Percentiles rank a stretch among this genome's conserved stretches.
Evolutionary conservation across 2,888 invertebrate species (phyloP).

Genomic region (Coronaproctus castanopsis): DNA sequence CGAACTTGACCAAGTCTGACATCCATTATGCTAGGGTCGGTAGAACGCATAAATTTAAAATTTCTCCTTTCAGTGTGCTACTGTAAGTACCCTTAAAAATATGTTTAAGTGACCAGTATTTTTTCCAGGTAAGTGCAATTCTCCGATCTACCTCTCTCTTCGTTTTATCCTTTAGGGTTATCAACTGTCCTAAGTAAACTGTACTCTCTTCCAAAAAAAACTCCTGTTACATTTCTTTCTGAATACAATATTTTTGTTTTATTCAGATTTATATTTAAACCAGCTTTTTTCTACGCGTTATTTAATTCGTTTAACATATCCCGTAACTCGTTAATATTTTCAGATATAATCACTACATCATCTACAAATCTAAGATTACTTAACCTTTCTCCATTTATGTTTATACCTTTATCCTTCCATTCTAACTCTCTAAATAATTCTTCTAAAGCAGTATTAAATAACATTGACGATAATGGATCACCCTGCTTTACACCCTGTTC

Average conservation of each 20-base stretch:
- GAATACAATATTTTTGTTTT: slow-evolving; percentile 5
- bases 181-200: slow-evolving; percentile 4
- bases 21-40: slow-evolving; percentile 5
- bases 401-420: slow-evolving; percentile 4
- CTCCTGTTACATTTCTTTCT: not conserved
- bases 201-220: no score
- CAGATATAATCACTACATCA: slow-evolving; percentile 6
- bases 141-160: slow-evolving; percentile 3
- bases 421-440: slow-evolving; percentile 1
- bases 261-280: slow-evolving; percentile 4
- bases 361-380: slow-evolving; percentile 9
- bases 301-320: slow-evolving; percentile 7
- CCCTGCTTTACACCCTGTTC: slow-evolving; percentile 6
- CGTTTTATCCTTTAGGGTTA: not conserved
- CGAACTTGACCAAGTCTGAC: slow-evolving; percentile 3
- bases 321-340: not conserved
- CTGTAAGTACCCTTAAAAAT: slow-evolving; percentile 2
- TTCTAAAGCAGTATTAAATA: slow-evolving; percentile 2
- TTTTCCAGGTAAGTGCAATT: slow-evolving; percentile 2
- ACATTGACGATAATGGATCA: not conserved
- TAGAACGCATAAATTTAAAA: slow-evolving; percentile 1
- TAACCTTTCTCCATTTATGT: slow-evolving; percentile 5
- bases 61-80: not conserved
- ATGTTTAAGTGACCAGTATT: slow-evolving; percentile 2
- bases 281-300: not conserved